phyloP scores from a whole-genome alignment of 23 tunicate genomes.

The Ciona savignyi region DNA sequence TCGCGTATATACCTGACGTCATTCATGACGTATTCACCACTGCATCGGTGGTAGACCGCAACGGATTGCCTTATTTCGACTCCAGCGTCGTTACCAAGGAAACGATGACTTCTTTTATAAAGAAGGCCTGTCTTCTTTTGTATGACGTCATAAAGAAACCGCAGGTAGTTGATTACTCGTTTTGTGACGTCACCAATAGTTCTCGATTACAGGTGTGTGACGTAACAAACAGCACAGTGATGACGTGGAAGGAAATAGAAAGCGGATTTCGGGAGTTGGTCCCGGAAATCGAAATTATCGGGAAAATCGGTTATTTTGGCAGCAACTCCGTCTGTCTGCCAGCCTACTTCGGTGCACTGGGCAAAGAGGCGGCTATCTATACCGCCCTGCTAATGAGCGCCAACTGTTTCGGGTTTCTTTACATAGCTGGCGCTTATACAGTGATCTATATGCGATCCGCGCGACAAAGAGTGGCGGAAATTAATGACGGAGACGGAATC shows the following conservation, averaged over 20 bases:
- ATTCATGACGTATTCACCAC: conserved; percentile 30
- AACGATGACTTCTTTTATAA: conserved; percentile 11
- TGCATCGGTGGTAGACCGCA: conserved; percentile 8
- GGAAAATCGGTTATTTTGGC: conserved; percentile 40
- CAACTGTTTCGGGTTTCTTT: conserved; percentile 18
- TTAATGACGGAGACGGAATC: neutral
- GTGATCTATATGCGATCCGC: conserved; percentile 14
- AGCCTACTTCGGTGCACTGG: neutral
- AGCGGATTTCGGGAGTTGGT: neutral
- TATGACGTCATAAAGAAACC: neutral
- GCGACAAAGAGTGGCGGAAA: neutral
- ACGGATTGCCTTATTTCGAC: conserved; percentile 10
- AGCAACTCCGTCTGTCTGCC: conserved; percentile 45
- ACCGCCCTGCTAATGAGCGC: conserved; percentile 18
- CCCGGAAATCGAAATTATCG: neutral
- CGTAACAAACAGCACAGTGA: neutral
- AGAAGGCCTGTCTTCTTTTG: conserved; percentile 13
- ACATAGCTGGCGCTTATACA: conserved; percentile 26
- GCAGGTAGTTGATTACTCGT: neutral
- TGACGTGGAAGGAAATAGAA: conserved; percentile 1
- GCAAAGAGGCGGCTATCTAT: neutral
- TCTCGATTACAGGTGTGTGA: neutral
- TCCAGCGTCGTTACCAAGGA: conserved; percentile 14
- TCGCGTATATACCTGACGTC: conserved; percentile 17
- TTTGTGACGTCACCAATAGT: neutral